phyloP scores from a whole-genome alignment of 2,113 vertebrate species.

The Colinus virginianus region DNA sequence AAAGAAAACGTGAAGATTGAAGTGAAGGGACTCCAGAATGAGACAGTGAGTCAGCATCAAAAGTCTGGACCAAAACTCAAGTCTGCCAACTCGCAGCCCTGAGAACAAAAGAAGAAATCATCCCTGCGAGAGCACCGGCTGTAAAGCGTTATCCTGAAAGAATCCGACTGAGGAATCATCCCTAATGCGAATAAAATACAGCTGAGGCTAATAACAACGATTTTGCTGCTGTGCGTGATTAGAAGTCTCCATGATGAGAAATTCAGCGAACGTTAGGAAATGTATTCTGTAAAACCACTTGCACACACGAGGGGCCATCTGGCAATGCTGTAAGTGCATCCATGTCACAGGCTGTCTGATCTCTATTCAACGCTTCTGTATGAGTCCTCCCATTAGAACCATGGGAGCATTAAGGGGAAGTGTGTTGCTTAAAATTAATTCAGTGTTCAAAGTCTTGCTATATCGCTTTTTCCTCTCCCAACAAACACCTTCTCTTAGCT shows the following conservation, averaged over 20 bases:
- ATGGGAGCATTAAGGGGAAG: background rate
- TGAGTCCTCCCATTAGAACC: background rate
- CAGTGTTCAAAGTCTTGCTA: background rate
- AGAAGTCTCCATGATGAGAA: background rate
- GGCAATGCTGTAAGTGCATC: background rate
- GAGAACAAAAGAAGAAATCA: constrained; percentile 20
- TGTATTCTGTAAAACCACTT: background rate
- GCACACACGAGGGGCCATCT: background rate
- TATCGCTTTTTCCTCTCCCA: background rate
- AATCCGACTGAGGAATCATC: background rate
- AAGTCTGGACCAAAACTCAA: constrained; percentile 22
- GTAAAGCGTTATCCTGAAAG: background rate
- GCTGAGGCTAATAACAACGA: background rate
- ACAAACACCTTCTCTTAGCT: background rate
- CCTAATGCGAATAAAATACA: background rate
- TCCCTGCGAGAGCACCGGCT: background rate
- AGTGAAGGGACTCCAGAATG: background rate
- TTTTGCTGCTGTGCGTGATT: background rate
- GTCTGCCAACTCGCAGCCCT: background rate
- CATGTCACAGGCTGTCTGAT: background rate
- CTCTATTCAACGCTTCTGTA: background rate
- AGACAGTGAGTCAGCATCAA: constrained; percentile 47
- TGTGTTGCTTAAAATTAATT: background rate
- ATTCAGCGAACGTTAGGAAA: background rate
- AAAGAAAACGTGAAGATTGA: constrained; percentile 12